Evolutionary conservation across 2,888 invertebrate species (phyloP).

Genomic region (Allygus modestus): DNA sequence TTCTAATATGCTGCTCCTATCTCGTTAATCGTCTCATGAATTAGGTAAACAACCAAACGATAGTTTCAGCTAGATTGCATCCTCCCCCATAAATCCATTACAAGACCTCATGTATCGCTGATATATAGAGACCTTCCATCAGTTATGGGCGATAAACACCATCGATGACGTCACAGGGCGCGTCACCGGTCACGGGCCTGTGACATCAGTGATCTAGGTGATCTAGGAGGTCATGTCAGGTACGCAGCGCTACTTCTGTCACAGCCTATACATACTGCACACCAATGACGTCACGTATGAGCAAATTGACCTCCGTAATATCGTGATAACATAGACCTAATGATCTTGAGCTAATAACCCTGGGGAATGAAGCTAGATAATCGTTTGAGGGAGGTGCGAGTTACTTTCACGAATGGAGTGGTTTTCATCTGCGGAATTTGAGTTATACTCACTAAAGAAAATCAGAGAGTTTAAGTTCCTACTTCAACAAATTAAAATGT

Average conservation of each 20-base stretch:
- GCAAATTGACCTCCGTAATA: neutral
- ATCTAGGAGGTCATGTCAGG: neutral
- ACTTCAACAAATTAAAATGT: no score
- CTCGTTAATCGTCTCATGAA: no score
- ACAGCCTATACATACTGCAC: constrained; percentile 17
- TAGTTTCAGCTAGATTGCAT: no score
- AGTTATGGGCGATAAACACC: neutral
- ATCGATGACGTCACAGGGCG: neutral
- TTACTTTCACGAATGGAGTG: no score
- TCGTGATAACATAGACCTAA: neutral
- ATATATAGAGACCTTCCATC: neutral
- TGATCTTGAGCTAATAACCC: neutral
- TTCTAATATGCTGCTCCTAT: no score
- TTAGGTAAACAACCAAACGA: no score
- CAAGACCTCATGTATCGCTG: neutral
- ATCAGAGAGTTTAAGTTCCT: no score
- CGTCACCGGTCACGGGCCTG: neutral
- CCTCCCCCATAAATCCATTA: neutral
- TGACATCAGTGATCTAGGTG: neutral
- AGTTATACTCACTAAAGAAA: no score
- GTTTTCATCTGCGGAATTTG: no score
- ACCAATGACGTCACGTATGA: neutral
- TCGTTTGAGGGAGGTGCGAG: no score
- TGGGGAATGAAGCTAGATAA: no score
- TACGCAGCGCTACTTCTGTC: neutral